Evolutionary conservation across 2,797 vertebrate genomes (phyloP).

Genomic region (Pipistrellus nathusii): DNA sequence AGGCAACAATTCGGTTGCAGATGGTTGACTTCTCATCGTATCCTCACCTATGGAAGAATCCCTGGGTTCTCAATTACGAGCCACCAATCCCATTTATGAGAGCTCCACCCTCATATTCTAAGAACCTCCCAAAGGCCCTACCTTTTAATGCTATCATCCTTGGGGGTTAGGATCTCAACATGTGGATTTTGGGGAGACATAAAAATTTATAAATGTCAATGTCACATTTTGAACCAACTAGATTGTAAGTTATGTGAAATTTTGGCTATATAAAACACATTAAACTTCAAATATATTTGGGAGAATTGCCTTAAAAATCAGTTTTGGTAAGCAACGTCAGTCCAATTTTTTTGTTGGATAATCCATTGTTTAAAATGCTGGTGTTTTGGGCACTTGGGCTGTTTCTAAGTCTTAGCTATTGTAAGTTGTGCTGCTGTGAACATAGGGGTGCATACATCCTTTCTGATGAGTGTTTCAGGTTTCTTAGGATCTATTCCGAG

Average conservation of each 20-base stretch:
- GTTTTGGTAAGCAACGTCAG: background rate
- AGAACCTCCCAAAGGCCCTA: background rate
- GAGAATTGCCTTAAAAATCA: slow-evolving; percentile 24
- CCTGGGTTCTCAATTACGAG: background rate
- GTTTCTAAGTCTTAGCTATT: no score
- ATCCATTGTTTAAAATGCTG: slow-evolving; percentile 41
- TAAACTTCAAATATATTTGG: slow-evolving; percentile 28
- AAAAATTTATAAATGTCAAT: background rate
- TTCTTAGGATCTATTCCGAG: no score
- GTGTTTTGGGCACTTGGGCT: background rate
- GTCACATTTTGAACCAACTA: background rate
- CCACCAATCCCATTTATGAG: background rate
- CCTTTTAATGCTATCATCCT: background rate
- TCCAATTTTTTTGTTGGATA: background rate
- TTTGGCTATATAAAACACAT: background rate
- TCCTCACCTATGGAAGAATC: background rate
- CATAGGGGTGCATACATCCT: no score
- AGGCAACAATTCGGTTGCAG: no score
- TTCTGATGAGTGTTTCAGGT: no score
- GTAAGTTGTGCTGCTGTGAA: no score
- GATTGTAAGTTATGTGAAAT: background rate
- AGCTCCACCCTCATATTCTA: no score
- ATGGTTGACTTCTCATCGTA: background rate
- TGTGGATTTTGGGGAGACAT: background rate
- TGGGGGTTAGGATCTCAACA: background rate